Conservation (phyloP, 2,888 invertebrate species). For the Lepidocyrtinus sp. region DNA sequence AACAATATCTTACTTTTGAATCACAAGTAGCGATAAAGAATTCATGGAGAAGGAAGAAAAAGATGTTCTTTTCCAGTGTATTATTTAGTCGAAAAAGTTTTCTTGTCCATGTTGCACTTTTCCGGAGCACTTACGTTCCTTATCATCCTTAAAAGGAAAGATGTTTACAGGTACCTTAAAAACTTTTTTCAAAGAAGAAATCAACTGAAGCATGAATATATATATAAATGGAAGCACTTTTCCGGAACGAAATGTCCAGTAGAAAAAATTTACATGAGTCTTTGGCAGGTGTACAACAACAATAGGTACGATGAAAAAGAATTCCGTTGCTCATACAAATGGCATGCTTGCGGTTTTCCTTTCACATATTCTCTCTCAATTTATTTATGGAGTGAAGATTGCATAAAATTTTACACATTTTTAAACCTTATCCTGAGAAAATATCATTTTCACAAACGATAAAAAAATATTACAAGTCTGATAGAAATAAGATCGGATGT, state of each 20-base stretch:
- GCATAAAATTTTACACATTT: neutral
- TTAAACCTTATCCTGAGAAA: too few relatives aligned
- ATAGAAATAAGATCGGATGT: too few relatives aligned
- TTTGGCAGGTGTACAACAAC: neutral
- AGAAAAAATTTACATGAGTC: neutral
- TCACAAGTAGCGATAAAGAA: neutral
- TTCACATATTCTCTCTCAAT: neutral
- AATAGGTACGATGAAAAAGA: neutral
- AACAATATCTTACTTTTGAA: neutral
- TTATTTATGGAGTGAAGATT: neutral
- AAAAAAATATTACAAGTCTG: too few relatives aligned
- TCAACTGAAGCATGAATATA: too few relatives aligned
- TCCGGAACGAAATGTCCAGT: neutral
- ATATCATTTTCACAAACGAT: too few relatives aligned
- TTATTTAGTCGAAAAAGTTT: too few relatives aligned
- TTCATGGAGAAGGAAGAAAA: neutral
- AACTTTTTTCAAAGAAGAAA: too few relatives aligned
- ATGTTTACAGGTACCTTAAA: neutral
- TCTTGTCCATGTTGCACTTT: neutral
- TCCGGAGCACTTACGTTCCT: neutral
- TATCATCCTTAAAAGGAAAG: neutral
- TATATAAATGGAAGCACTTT: neutral
- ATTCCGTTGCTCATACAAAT: too few relatives aligned
- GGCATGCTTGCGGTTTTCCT: neutral
- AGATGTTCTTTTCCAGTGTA: too few relatives aligned